Evolutionary conservation across 2,888 invertebrate species (phyloP).

Genomic region (Tribolium freemani): DNA sequence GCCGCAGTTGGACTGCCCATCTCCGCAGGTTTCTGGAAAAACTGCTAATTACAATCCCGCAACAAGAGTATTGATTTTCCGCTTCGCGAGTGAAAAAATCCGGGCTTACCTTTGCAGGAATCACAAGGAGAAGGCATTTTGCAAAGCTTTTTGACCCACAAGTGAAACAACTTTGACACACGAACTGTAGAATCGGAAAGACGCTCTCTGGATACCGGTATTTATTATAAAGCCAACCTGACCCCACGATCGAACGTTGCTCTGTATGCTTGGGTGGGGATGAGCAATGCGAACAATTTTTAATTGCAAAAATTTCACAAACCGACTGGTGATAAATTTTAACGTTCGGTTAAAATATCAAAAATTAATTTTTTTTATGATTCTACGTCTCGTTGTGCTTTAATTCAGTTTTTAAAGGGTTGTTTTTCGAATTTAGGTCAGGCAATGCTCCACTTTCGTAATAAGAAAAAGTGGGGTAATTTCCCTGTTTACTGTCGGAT

Average conservation of each 20-base stretch:
- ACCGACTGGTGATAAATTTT: too few relatives aligned
- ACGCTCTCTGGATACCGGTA: conserved; percentile 38
- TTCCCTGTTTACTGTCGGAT: neutral
- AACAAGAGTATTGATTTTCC: conserved; percentile 33
- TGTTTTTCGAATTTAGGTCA: neutral
- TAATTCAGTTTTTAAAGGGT: neutral
- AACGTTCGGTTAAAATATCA: neutral
- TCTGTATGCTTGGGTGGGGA: conserved; percentile 68
- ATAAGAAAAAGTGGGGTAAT: neutral
- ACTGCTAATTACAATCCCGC: neutral
- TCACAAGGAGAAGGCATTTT: conserved; percentile 74
- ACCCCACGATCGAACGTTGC: conserved; percentile 67
- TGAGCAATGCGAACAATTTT: conserved; percentile 62
- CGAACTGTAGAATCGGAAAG: conserved; percentile 11
- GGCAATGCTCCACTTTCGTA: neutral
- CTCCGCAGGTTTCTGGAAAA: conserved; percentile 70
- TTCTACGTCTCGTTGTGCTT: too few relatives aligned
- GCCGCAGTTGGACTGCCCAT: conserved; percentile 71
- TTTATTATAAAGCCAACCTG: conserved; percentile 52
- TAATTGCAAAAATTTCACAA: conserved; percentile 10
- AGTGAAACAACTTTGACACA: conserved; percentile 10
- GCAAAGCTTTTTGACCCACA: neutral
- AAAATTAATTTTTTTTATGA: neutral
- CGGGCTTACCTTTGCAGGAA: conserved; percentile 71
- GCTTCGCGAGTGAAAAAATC: neutral